Conservation (phyloP, 2,888 invertebrate genomes). For the Minunthozetes semirufus region DNA sequence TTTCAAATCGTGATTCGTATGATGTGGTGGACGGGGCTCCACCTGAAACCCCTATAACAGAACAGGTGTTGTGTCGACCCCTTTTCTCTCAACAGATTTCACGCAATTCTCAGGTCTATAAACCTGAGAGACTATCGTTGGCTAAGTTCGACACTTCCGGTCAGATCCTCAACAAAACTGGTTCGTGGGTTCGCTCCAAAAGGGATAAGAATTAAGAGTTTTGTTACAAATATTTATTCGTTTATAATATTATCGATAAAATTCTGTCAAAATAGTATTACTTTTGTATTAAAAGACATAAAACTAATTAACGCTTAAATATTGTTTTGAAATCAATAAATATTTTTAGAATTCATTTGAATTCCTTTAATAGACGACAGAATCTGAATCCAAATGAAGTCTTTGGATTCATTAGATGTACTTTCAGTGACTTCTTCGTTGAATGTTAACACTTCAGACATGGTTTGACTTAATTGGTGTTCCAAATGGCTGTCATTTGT, state of each 20-base stretch:
- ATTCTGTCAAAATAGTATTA: too few species aligned
- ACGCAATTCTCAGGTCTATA: too few species aligned
- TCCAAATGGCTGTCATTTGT: not conserved
- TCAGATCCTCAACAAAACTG: not conserved
- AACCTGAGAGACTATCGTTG: not conserved
- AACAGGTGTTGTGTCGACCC: not conserved
- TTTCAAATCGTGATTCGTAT: not conserved
- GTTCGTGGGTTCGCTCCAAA: not conserved
- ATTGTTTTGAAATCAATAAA: not conserved
- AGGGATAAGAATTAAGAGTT: not conserved
- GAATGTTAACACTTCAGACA: not conserved
- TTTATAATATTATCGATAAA: too few species aligned
- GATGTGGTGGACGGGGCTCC: not conserved
- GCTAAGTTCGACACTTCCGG: conserved; percentile 6
- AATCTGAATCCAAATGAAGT: conserved; percentile 17
- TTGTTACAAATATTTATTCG: too few species aligned
- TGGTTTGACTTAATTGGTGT: conserved; percentile 7
- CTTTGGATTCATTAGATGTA: not conserved
- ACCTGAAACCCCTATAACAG: too few species aligned
- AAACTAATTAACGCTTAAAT: too few species aligned
- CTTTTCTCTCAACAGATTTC: too few species aligned
- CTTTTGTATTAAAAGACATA: too few species aligned
- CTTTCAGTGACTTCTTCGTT: not conserved
- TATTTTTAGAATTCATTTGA: not conserved
- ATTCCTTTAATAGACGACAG: conserved; percentile 14